phyloP scores from a whole-genome alignment of 2,113 vertebrate genomes.

The Cricetomys ansorgei region DNA sequence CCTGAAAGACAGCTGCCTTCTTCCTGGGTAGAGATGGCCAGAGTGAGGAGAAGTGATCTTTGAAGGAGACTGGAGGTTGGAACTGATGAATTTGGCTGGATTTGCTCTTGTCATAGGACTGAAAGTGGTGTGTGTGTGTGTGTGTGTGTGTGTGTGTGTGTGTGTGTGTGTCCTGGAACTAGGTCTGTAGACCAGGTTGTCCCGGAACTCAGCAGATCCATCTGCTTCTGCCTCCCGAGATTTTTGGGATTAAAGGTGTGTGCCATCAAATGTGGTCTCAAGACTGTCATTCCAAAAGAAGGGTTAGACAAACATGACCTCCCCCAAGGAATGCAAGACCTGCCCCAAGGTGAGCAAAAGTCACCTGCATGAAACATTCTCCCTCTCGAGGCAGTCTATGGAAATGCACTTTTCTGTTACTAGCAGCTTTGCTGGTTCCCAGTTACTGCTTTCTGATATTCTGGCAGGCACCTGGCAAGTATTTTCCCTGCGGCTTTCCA shows the following conservation, averaged over 20 bases:
- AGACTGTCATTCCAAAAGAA: neutral
- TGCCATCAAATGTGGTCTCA: neutral
- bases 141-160: too few species aligned
- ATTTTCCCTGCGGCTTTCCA: neutral
- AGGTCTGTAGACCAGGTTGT: too few species aligned
- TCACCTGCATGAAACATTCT: neutral
- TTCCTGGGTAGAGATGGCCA: neutral
- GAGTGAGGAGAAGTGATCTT: neutral
- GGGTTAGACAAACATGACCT: neutral
- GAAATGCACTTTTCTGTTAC: too few species aligned
- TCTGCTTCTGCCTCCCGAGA: too few species aligned
- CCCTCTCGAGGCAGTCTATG: fast-evolving
- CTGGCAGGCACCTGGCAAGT: neutral
- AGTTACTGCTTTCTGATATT: neutral
- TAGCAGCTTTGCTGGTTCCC: neutral
- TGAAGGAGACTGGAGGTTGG: neutral
- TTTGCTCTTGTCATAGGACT: neutral
- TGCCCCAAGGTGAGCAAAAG: neutral
- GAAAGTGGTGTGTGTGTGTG: neutral
- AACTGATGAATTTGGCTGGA: neutral
- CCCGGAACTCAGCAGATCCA: too few species aligned
- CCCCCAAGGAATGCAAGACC: neutral
- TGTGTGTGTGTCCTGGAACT: too few species aligned
- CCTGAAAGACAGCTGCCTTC: neutral
- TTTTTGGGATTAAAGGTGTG: too few species aligned